phyloP scores from a whole-genome alignment of 2,888 invertebrate genomes.

The Mesodorylaimus sp. region DNA sequence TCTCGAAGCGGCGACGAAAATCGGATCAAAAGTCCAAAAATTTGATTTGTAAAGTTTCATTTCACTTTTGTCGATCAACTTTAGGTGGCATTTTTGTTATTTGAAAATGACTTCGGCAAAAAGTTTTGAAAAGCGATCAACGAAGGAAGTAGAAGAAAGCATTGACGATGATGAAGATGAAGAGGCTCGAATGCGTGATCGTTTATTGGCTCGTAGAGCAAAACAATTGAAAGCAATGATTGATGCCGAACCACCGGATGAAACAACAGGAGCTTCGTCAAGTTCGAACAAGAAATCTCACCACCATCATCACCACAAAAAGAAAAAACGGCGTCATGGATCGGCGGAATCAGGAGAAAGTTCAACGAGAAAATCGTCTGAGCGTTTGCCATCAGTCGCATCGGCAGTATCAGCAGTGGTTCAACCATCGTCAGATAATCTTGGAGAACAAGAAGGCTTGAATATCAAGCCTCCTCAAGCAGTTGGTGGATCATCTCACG shows the following conservation, averaged over 20 bases:
- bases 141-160: no score
- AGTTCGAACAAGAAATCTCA: not conserved
- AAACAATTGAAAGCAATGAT: not conserved
- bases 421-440: no score
- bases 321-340: not conserved
- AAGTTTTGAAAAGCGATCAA: no score
- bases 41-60: no score
- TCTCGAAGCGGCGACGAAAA: no score
- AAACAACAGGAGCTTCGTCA: not conserved
- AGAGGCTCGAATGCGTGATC: constrained; percentile 6
- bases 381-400: no score
- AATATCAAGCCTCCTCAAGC: constrained; percentile 2
- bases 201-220: constrained; percentile 1
- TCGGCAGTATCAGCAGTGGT: no score
- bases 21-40: no score
- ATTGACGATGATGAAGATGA: constrained; percentile 8
- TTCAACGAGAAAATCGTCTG: not conserved
- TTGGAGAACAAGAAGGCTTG: no score
- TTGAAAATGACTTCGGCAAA: no score
- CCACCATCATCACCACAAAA: not conserved
- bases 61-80: no score
- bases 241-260: not conserved
- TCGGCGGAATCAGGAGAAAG: not conserved
- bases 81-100: no score
- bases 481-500: not conserved